phyloP scores from a whole-genome alignment of 2,113 vertebrate genomes.

The Egretta garzetta region DNA sequence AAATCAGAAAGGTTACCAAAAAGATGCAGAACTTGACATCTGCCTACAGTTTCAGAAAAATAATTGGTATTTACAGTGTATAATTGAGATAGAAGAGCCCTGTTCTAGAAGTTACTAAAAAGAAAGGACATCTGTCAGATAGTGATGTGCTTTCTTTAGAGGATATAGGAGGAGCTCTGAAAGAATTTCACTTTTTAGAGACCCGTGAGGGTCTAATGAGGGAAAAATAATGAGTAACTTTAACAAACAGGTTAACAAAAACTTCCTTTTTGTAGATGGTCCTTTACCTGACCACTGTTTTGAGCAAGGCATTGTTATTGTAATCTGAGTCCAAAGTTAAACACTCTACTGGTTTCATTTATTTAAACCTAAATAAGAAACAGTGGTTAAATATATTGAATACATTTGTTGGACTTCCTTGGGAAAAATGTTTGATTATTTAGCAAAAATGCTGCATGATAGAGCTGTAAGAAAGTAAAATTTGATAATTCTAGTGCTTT shows the following conservation, averaged over 20 bases:
- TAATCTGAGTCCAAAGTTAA: not conserved
- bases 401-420: not conserved
- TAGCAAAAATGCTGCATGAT: not conserved
- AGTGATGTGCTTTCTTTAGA: not conserved
- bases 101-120: not conserved
- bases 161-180: not conserved
- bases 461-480: not conserved
- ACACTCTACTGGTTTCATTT: not conserved
- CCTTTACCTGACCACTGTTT: not conserved
- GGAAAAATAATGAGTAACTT: not conserved
- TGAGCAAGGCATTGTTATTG: not conserved
- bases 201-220: not conserved
- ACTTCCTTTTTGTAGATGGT: not conserved
- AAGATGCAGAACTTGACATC: not conserved
- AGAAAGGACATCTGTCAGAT: not conserved
- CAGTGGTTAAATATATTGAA: conserved; percentile 5
- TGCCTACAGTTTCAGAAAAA: not conserved
- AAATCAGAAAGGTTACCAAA: not conserved
- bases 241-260: not conserved
- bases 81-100: not conserved
- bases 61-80: not conserved
- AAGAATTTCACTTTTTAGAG: not conserved
- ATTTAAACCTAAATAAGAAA: not conserved
- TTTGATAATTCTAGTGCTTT: not conserved
- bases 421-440: not conserved